Evolutionary conservation across 2,113 vertebrate genomes (phyloP).

Genomic region (Mesoclemmys tuberculata): DNA sequence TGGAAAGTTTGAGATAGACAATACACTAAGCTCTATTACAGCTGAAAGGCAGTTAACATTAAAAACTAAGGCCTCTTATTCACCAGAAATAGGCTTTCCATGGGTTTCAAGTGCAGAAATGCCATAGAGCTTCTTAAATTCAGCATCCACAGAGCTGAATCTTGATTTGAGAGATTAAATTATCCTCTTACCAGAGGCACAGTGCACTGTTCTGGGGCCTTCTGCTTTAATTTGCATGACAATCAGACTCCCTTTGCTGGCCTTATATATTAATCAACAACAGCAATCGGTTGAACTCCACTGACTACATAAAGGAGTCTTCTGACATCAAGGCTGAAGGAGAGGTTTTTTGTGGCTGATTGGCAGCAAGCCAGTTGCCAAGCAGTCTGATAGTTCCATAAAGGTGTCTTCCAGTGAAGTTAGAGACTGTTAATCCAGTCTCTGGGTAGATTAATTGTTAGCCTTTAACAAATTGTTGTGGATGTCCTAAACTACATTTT

Average conservation of each 20-base stretch:
- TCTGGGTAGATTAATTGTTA: constrained; percentile 21
- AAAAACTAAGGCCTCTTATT: not conserved
- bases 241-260: not conserved
- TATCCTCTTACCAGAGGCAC: not conserved
- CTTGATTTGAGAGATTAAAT: not conserved
- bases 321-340: not conserved
- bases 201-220: not conserved
- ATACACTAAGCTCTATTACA: constrained; percentile 20
- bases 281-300: not conserved
- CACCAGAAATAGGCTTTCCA: not conserved
- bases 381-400: constrained; percentile 6
- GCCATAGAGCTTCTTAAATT: not conserved
- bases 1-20: constrained; percentile 35
- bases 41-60: constrained; percentile 6
- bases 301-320: not conserved
- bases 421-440: not conserved
- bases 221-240: not conserved
- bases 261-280: not conserved
- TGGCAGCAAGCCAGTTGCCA: not conserved
- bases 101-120: constrained; percentile 10
- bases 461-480: not conserved
- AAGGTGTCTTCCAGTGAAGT: not conserved
- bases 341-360: not conserved
- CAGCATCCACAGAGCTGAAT: constrained; percentile 16
- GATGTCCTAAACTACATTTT: not conserved